Evolutionary conservation across 2,797 vertebrate genomes (phyloP).

Genomic region (Acipenser oxyrinchus): DNA sequence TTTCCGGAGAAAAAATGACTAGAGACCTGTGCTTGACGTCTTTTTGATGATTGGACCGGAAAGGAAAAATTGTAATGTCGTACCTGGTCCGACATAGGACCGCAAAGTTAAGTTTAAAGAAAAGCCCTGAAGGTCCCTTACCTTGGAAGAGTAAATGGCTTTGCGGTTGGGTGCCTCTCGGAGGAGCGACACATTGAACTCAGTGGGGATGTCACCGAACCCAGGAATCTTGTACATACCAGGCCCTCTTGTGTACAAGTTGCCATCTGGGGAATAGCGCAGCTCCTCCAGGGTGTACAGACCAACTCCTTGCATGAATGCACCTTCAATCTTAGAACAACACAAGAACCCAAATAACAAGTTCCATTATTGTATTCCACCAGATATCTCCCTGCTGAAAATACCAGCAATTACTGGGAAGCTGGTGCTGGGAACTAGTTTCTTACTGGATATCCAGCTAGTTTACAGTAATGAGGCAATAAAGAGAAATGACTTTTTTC

Average conservation of each 20-base stretch:
- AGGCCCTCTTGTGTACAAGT: slow-evolving; percentile 79
- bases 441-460: no score
- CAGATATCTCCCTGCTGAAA: no score
- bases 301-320: slow-evolving; percentile 84
- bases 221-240: slow-evolving; percentile 91
- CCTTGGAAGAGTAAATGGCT: slow-evolving; percentile 92
- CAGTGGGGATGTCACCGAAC: slow-evolving; percentile 78
- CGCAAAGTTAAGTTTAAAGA: not conserved
- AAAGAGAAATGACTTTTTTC: no score
- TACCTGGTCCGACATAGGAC: not conserved
- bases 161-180: slow-evolving; percentile 79
- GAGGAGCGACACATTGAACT: slow-evolving; percentile 80
- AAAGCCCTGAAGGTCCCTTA: slow-evolving; percentile 30
- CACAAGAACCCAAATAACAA: no score
- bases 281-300: slow-evolving; percentile 91
- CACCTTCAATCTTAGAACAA: slow-evolving; percentile 80
- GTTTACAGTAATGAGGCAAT: no score
- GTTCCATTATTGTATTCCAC: no score
- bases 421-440: no score
- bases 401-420: no score
- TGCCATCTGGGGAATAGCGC: slow-evolving; percentile 77
- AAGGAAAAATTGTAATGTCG: no score
- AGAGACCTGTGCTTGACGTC: no score
- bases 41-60: no score
- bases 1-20: no score